A percentile compares a stretch with the other conserved stretches of the same genome.
These are phyloP conservation scores for Danaus chrysippus DNA, from an alignment of 2,888 invertebrate species.

Conservation along the genomic window DNA sequence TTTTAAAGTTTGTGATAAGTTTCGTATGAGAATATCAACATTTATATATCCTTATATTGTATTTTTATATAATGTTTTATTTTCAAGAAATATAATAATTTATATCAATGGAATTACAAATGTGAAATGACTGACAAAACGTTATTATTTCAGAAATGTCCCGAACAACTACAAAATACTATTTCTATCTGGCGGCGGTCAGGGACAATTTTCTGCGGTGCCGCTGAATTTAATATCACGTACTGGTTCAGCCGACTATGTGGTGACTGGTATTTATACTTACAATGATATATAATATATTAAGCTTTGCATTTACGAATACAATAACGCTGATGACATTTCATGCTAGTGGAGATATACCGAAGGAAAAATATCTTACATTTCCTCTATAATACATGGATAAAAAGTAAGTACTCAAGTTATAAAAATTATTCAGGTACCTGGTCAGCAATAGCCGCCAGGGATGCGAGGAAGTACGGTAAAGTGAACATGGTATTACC, in stretches of 20 bases:
- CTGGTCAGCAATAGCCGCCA: constrained; percentile 97
- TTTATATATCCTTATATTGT: no score
- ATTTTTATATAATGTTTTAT: no score
- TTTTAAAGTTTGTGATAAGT: no score
- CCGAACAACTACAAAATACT: constrained; percentile 96
- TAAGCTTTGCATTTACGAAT: neutral
- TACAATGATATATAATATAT: no score
- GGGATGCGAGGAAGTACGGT: constrained; percentile 96
- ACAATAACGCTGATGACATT: neutral
- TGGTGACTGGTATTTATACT: constrained; percentile 83
- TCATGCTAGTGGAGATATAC: no score
- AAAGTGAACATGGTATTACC: constrained; percentile 92
- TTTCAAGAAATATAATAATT: no score
- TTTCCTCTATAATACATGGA: no score
- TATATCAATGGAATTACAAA: neutral
- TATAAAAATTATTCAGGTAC: constrained; percentile 78
- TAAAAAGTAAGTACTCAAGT: no score
- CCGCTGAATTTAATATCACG: constrained; percentile 92
- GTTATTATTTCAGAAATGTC: constrained; percentile 81
- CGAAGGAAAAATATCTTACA: no score
- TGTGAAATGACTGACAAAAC: neutral
- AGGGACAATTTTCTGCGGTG: constrained; percentile 95
- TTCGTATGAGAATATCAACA: no score
- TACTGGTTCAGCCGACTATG: constrained; percentile 90
- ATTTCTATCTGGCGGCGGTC: constrained; percentile 97